Percentiles rank a stretch among this genome's conserved stretches.
These are phyloP conservation scores for Hapalemur alaotrensis DNA, from an alignment of 2,797 vertebrate species.

Conservation along the genomic window DNA sequence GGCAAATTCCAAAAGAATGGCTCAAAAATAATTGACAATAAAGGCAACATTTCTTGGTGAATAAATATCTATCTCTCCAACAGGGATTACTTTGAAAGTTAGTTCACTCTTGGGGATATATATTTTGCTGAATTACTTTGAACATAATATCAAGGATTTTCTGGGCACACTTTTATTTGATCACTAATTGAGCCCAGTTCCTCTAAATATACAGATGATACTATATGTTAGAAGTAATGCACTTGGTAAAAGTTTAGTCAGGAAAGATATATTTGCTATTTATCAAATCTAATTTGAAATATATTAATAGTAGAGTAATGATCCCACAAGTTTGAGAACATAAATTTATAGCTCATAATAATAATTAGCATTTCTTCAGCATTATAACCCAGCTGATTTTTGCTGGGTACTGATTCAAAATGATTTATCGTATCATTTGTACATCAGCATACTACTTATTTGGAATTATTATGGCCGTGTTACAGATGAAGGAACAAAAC, in stretches of 20 bases:
- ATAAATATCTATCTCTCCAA: neutral
- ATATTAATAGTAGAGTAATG: neutral
- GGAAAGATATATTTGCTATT: neutral
- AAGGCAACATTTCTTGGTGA: neutral
- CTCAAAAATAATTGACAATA: constrained; percentile 22
- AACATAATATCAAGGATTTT: neutral
- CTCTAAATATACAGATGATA: neutral
- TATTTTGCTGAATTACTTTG: neutral
- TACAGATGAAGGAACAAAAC: neutral
- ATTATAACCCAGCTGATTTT: neutral
- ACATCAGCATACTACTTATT: neutral
- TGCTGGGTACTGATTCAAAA: neutral
- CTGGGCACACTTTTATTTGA: neutral
- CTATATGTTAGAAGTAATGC: neutral
- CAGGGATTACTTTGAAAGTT: neutral
- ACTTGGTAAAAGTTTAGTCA: neutral
- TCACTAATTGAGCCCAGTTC: neutral
- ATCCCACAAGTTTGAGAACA: neutral
- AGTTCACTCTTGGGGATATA: neutral
- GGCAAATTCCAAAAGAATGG: constrained; percentile 39
- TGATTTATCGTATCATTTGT: neutral
- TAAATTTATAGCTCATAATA: neutral
- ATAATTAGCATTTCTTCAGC: neutral
- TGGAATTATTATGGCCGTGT: neutral
- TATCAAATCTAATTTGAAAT: constrained; percentile 7